Conservation (phyloP, 2,797 vertebrate genomes). For the Arremon brunneinucha region DNA sequence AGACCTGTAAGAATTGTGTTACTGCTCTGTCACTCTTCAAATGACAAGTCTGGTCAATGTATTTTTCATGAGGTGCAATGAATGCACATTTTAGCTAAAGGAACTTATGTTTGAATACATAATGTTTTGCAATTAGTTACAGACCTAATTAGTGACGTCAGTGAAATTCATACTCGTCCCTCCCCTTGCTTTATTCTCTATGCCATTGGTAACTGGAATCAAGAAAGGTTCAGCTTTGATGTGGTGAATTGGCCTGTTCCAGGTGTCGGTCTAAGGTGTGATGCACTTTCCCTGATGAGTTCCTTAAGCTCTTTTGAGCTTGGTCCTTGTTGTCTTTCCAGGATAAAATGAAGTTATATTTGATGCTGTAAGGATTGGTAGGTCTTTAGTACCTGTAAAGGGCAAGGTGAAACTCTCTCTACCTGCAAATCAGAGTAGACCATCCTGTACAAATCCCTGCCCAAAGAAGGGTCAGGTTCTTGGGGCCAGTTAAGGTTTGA, state of each 20-base stretch:
- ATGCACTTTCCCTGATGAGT: neutral
- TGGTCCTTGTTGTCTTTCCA: neutral
- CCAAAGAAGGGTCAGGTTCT: neutral
- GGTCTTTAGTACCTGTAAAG: neutral
- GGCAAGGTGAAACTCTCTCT: neutral
- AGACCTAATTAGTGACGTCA: neutral
- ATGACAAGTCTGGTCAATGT: neutral
- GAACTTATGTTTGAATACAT: neutral
- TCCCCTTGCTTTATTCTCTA: neutral
- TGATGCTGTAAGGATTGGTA: neutral
- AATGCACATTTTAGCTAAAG: neutral
- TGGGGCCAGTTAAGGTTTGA: neutral
- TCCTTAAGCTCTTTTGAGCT: neutral
- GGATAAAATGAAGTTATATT: neutral
- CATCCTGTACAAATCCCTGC: neutral
- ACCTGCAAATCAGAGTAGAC: accelerated
- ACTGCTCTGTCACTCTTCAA: neutral
- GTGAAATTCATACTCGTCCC: neutral
- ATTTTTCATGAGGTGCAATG: neutral
- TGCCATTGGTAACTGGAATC: neutral
- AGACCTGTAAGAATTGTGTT: neutral
- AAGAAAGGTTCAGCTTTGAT: neutral
- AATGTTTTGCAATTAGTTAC: neutral
- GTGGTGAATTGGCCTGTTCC: neutral
- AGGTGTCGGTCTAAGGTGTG: neutral